Percentiles rank a stretch among this genome's conserved stretches.
Conservation (phyloP, 2,113 vertebrate species). For the Aplodontia rufa region DNA sequence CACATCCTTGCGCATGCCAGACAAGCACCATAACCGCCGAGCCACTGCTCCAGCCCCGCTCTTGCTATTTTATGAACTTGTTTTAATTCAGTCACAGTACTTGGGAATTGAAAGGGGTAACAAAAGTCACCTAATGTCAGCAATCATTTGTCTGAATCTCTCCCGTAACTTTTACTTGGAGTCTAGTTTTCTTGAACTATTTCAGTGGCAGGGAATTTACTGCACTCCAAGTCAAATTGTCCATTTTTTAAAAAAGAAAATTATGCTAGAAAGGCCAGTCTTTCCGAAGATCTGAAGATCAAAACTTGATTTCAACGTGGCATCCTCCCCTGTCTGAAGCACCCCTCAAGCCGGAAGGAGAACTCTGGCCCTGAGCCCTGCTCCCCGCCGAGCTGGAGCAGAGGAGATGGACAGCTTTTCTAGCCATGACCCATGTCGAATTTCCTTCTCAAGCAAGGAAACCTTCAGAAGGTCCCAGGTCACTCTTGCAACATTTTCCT, state of each 20-base stretch:
- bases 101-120: neutral
- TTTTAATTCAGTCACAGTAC: neutral
- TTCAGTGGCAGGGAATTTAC: neutral
- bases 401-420: neutral
- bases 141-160: neutral
- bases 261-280: neutral
- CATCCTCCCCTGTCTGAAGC: neutral
- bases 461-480: neutral
- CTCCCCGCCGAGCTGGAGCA: neutral
- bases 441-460: neutral
- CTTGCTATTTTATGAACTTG: neutral
- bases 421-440: neutral
- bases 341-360: neutral
- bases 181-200: neutral
- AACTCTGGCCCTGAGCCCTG: neutral
- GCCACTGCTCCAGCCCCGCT: too few relatives aligned
- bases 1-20: too few relatives aligned
- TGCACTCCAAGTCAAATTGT: neutral
- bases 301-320: neutral
- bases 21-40: too few relatives aligned
- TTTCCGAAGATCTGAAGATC: neutral
- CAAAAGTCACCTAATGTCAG: neutral
- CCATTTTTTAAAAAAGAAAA: neutral
- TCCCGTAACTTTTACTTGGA: neutral
- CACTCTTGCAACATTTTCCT: neutral